Percentiles rank a stretch among this genome's conserved stretches.
These are phyloP conservation scores for Parazoanthus swiftii DNA, from an alignment of 92 coral and sea anemone species.

Conservation along the genomic window DNA sequence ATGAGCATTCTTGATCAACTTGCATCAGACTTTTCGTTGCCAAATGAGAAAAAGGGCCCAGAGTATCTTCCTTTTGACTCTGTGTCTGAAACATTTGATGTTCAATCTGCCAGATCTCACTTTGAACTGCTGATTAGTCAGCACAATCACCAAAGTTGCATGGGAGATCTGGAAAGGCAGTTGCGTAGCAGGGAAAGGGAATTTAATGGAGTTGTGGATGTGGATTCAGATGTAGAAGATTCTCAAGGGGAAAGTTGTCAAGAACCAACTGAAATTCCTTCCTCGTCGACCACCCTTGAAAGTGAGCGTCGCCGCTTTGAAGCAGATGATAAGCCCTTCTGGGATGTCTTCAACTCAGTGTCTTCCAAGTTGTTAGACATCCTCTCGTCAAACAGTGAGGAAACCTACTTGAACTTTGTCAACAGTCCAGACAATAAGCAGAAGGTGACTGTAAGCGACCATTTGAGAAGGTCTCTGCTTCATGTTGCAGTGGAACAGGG, in stretches of 20 bases:
- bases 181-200: slow-evolving; percentile 41
- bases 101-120: slow-evolving; percentile 43
- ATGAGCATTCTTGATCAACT: slow-evolving; percentile 47
- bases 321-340: slow-evolving; percentile 46
- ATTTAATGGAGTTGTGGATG: slow-evolving; percentile 27
- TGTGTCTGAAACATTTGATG: slow-evolving; percentile 39
- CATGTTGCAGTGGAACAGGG: slow-evolving; percentile 55
- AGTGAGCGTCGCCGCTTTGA: slow-evolving; percentile 46
- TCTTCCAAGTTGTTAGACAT: slow-evolving; percentile 32
- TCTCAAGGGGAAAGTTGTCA: no score
- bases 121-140: slow-evolving; percentile 42
- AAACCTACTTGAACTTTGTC: slow-evolving; percentile 10
- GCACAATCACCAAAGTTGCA: slow-evolving; percentile 39
- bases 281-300: slow-evolving; percentile 33
- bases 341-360: slow-evolving; percentile 38
- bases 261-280: no score
- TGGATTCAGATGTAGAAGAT: neutral
- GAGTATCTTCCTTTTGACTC: slow-evolving; percentile 56
- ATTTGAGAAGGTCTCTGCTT: slow-evolving; percentile 38
- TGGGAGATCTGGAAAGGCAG: slow-evolving; percentile 43
- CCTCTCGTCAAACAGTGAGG: slow-evolving; percentile 44
- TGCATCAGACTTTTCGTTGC: slow-evolving; percentile 42
- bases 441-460: slow-evolving; percentile 34
- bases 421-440: neutral
- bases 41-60: slow-evolving; percentile 30